A percentile compares a stretch with the other conserved stretches of the same genome.
These are phyloP conservation scores for Copsychus sechellarum DNA, from an alignment of 2,113 vertebrate genomes.

Conservation along the genomic window DNA sequence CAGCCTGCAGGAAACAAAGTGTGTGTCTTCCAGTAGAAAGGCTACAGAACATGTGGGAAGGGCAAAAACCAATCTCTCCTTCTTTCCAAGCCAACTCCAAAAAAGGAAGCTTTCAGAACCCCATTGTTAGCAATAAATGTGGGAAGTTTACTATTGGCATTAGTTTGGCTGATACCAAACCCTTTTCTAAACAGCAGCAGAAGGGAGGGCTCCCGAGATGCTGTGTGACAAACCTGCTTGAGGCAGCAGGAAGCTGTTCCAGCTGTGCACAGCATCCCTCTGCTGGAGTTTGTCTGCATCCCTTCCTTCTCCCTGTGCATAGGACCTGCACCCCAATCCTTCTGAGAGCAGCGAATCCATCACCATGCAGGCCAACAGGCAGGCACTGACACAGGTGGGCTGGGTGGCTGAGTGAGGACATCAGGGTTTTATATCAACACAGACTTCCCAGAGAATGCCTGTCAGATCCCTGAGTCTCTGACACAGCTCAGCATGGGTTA, in stretches of 20 bases:
- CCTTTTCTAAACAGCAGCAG: not conserved
- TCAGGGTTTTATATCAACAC: not conserved
- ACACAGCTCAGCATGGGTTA: not conserved
- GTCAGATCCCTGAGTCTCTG: not conserved
- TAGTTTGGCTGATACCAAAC: not conserved
- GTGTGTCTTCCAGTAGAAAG: not conserved
- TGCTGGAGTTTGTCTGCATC: not conserved
- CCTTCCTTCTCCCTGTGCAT: not conserved
- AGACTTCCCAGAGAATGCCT: not conserved
- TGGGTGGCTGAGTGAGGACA: not conserved
- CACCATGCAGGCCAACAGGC: not conserved
- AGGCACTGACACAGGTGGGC: not conserved
- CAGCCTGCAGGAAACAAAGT: not conserved
- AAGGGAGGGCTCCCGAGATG: not conserved
- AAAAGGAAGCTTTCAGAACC: not conserved
- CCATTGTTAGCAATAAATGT: not conserved
- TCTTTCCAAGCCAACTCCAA: not conserved
- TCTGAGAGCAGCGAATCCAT: fast-evolving
- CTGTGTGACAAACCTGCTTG: not conserved
- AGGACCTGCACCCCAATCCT: fast-evolving
- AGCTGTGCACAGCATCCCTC: not conserved
- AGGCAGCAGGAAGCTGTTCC: not conserved
- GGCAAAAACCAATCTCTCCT: not conserved
- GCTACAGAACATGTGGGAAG: not conserved
- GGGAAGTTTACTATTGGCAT: not conserved